Evolutionary conservation across 2,797 vertebrate genomes (phyloP).

Genomic region (Lepidocolaptes lacrymiger): DNA sequence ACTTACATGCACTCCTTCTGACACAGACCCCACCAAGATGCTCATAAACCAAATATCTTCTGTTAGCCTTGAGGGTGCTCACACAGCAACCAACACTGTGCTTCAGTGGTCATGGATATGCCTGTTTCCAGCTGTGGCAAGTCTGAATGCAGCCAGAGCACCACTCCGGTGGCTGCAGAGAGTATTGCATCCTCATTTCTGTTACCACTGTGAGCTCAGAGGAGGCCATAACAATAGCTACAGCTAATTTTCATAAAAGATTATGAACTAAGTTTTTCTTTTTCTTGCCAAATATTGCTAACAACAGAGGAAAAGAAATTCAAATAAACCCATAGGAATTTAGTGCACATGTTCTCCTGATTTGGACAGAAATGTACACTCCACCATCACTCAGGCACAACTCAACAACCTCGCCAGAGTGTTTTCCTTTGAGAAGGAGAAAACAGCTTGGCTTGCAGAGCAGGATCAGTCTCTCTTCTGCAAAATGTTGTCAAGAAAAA

Average conservation of each 20-base stretch:
- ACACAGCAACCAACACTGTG: neutral
- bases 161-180: neutral
- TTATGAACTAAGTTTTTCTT: neutral
- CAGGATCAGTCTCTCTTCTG: neutral
- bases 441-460: neutral
- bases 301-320: neutral
- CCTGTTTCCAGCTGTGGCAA: neutral
- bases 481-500: neutral
- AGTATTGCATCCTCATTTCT: neutral
- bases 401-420: neutral
- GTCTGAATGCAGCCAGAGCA: neutral
- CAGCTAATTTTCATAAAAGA: neutral
- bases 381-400: accelerated
- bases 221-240: neutral
- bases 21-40: accelerated
- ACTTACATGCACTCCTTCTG: neutral
- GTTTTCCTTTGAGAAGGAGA: neutral
- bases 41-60: neutral
- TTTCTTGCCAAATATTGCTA: neutral
- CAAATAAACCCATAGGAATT: neutral
- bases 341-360: neutral
- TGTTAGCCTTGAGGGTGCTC: neutral
- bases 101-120: neutral
- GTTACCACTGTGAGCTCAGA: neutral
- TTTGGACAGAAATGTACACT: neutral